Evolutionary conservation across 1,140 invertebrate species (phyloP).

Genomic region (Polyergus mexicanus): DNA sequence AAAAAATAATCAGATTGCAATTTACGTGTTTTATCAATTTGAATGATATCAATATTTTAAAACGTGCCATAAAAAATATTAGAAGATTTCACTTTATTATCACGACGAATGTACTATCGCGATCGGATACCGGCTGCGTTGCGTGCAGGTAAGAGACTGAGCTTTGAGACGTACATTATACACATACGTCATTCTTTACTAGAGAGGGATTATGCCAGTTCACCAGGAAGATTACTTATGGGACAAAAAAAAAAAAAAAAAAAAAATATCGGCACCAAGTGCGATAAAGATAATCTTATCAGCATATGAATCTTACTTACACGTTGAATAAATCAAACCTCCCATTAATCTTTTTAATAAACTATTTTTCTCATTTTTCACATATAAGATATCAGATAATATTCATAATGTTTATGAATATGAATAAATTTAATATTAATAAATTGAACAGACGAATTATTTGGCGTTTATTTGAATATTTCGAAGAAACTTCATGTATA

Average conservation of each 20-base stretch:
- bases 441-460: background rate
- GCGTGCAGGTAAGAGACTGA: slow-evolving; percentile 67
- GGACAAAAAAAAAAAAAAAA: too few species aligned
- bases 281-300: slow-evolving; percentile 68
- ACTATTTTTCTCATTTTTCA: background rate
- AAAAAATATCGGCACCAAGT: too few species aligned
- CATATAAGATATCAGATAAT: background rate
- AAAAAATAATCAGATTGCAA: slow-evolving; percentile 9
- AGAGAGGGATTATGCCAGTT: slow-evolving; percentile 30
- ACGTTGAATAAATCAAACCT: background rate
- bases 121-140: slow-evolving; percentile 25
- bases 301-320: background rate
- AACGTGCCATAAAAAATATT: background rate
- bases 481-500: background rate
- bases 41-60: background rate
- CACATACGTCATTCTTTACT: slow-evolving; percentile 28
- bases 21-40: background rate
- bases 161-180: slow-evolving; percentile 55
- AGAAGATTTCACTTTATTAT: background rate
- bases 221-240: slow-evolving; percentile 3
- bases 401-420: background rate
- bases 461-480: background rate
- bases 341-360: slow-evolving; percentile 10
- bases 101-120: background rate
- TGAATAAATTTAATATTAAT: background rate